phyloP scores from a whole-genome alignment of 2,113 vertebrate genomes.

The Capricornis sumatraensis region DNA sequence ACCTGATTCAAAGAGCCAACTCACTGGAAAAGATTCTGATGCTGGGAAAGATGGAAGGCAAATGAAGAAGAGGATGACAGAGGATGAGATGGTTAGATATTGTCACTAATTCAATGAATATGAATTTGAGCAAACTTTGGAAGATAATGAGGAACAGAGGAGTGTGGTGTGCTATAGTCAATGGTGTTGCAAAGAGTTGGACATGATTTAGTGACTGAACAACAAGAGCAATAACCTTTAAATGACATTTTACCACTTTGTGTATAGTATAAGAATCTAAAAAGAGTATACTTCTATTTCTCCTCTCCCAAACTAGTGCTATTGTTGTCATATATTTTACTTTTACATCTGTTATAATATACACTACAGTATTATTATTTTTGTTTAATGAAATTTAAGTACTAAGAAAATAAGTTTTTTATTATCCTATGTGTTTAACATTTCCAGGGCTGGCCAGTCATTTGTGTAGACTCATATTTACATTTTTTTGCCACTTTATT shows the following conservation, averaged over 20 bases:
- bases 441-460: too few relatives aligned
- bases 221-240: not conserved
- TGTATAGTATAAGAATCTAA: not conserved
- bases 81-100: not conserved
- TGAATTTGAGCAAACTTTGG: not conserved
- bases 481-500: too few relatives aligned
- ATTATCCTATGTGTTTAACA: not conserved
- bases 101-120: not conserved
- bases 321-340: not conserved
- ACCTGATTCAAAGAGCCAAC: not conserved
- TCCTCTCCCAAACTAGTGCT: not conserved
- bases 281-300: not conserved
- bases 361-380: not conserved
- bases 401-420: not conserved
- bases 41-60: not conserved
- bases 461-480: too few relatives aligned
- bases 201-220: not conserved
- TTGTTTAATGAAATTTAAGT: not conserved
- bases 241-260: not conserved
- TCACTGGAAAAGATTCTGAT: not conserved
- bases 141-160: not conserved
- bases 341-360: not conserved
- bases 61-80: not conserved
- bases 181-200: not conserved
- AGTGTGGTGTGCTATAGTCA: too few relatives aligned